Evolutionary conservation across 1,140 invertebrate genomes (phyloP), one percentile per base, ranked within the genome.

Genomic region (Parasteatoda tepidariorum): DNA sequence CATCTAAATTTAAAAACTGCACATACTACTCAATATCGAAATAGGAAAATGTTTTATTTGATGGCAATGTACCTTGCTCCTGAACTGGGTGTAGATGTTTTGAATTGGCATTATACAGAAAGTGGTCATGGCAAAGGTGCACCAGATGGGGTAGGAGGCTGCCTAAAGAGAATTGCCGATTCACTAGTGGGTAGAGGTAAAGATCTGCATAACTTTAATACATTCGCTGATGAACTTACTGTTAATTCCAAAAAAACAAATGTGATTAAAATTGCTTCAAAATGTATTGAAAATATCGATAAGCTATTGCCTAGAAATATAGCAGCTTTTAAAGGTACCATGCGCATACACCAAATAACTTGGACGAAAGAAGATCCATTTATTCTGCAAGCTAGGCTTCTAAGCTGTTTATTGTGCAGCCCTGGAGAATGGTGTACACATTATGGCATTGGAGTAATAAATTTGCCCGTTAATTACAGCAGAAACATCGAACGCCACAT

Each of bases 11-110:
- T 54, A n/a, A 54, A 54, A 54, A 54, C n/a, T 54, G 48, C 48
- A 54, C 48, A 54, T 54, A 54, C n/a, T n/a, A n/a, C n/a, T n/a
- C n/a, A 61, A 61, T 61, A 61, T 13, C 9, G 24, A 61, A 61
- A 61, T 61, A 61, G 59, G 22, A 61, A 24, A 61, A 61, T 61
- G 59, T 61, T 61, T 61, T 61, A 61, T 61, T 61, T 61, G 22
- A 61, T 61, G 59, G 59, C 9, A 13, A 26, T 61, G 15, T 61
- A n/a, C 22, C 7, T 61, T 61, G 9, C 59, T 24, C 9, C 24
- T 61, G 59, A 61, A 61, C 24, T 61, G 22, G 22, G 22, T 61
- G 59, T 61, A 61, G 59, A 61, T 13, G 9, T 22, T 24, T 61
- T 61, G 59, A 61, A 61, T 24, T 61, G 59, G 59, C 59, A 61